phyloP scores from a whole-genome alignment of 2,888 invertebrate genomes.

The Phania funesta region DNA sequence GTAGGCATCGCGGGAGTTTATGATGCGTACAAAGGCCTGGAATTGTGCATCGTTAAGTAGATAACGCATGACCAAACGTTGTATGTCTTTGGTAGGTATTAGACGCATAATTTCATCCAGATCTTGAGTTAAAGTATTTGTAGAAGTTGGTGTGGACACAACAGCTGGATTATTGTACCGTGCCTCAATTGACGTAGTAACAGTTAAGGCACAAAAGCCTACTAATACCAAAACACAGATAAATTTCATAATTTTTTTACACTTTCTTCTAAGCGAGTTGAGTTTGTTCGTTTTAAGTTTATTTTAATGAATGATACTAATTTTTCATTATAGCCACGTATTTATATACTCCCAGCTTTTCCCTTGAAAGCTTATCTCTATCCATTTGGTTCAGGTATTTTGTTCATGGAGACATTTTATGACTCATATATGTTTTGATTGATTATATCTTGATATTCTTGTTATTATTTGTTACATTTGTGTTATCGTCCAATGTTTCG shows the following conservation, averaged over 20 bases:
- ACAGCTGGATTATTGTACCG: slow-evolving; percentile 26
- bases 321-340: background rate
- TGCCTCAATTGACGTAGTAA: background rate
- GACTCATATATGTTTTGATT: background rate
- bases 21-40: slow-evolving; percentile 74
- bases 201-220: slow-evolving; percentile 7
- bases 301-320: background rate
- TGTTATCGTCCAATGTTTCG: too few relatives aligned
- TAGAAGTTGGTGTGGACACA: slow-evolving; percentile 6
- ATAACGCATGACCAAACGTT: slow-evolving; percentile 72
- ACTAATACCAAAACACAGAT: background rate
- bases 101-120: slow-evolving; percentile 53
- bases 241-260: slow-evolving; percentile 28
- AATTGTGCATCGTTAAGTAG: slow-evolving; percentile 76
- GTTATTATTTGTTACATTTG: background rate
- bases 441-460: background rate
- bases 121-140: slow-evolving; percentile 53
- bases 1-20: slow-evolving; percentile 73
- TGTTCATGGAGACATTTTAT: background rate
- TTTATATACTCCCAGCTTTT: slow-evolving; percentile 10
- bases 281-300: slow-evolving; percentile 1
- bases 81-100: slow-evolving; percentile 68
- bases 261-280: background rate
- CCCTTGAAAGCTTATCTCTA: slow-evolving; percentile 8
- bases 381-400: background rate